Percentiles rank a stretch among this genome's conserved stretches.
phyloP scores from a whole-genome alignment of 1,140 invertebrate species.

The Pseudachorutes palmiensis region DNA sequence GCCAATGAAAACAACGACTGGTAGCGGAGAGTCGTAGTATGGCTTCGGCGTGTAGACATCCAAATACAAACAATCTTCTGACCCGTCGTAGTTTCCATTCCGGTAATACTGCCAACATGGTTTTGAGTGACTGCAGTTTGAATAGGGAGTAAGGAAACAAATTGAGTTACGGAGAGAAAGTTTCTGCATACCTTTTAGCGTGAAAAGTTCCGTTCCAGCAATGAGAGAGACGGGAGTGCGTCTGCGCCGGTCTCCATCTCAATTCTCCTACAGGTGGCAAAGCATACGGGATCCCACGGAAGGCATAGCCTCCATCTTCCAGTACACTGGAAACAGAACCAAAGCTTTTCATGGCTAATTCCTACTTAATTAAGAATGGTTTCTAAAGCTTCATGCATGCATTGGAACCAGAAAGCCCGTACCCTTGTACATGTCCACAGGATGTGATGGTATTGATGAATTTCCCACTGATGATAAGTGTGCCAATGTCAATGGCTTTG shows the following conservation, averaged over 20 bases:
- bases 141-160: background rate
- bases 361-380: no score
- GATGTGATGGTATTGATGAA: constrained; percentile 62
- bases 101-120: constrained; percentile 58
- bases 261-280: constrained; percentile 60
- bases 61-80: constrained; percentile 70
- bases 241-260: constrained; percentile 62
- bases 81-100: constrained; percentile 56
- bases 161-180: no score
- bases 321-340: constrained; percentile 51
- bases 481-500: constrained; percentile 17
- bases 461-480: constrained; percentile 51
- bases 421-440: constrained; percentile 71
- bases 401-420: constrained; percentile 31
- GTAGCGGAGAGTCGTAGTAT: constrained; percentile 60
- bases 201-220: constrained; percentile 71
- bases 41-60: constrained; percentile 54
- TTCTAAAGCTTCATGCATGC: no score
- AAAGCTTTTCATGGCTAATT: no score
- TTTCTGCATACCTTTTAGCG: constrained; percentile 45
- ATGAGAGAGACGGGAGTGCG: constrained; percentile 55
- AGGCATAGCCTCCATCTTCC: constrained; percentile 66
- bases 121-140: constrained; percentile 8
- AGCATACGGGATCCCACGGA: constrained; percentile 77
- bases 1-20: constrained; percentile 72